Evolutionary conservation across 2,113 vertebrate species (phyloP), one percentile per base, ranked within the genome.

Genomic region (Elaphurus davidianus): DNA sequence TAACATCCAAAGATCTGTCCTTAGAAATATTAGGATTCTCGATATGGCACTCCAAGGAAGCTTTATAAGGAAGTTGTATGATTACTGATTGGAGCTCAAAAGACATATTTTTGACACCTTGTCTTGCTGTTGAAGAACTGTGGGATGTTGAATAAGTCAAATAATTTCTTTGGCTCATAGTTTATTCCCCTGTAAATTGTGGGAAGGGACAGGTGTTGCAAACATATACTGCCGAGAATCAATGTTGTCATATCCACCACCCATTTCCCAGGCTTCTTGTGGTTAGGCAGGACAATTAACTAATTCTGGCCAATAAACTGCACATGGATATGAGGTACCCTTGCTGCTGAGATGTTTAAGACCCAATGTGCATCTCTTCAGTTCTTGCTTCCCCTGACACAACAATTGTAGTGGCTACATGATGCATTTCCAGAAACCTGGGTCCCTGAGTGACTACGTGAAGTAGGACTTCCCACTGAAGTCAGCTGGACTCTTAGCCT

Each of bases 391-490:
- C 5, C 43, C 5, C 33, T 17, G 6, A 28, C 2, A 25, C 1
- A 86, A 28, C 17, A 13, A 9, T n/a, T 28, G 19, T 15, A 28
- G n/a, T 16, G 30, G 9, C 17, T 33, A 47, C 40, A 0, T 10
- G 6, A 1, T 2, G 19, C 36, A 2, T 3, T 4, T 14, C 15
- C 11, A 23, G 33, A n/a, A 40, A 0, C 14, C 33, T 7, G 16
- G 4, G 8, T 28, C 45, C 33, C 64, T 16, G 40, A 40, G 30
- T 13, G 43, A 54, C 54, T 17, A 0, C 0, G 0, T 50, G 25
- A 14, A 62, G 30, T 25, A 17, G 15, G 84, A 45, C n/a, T 40
- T 30, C 17, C 25, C 28, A 5, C 3, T 3, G 28, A 28, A 11
- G n/a, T 27, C 36, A 57, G 36, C 1, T 84, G 64, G 43, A 50